phyloP scores from a whole-genome alignment of 2,888 invertebrate genomes.

The Leptinotarsa tumamoca region DNA sequence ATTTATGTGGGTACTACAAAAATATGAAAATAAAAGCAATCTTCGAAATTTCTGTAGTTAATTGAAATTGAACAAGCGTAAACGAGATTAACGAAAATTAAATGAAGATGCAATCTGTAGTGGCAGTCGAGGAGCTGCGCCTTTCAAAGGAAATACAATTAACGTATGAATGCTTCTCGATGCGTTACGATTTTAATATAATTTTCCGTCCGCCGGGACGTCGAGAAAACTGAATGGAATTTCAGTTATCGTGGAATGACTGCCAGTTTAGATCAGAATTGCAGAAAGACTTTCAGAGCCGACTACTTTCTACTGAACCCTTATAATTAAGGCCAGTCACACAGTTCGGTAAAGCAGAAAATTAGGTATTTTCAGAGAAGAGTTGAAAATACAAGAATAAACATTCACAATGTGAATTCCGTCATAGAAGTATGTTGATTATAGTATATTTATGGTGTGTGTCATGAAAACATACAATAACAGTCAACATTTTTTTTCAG shows the following conservation, averaged over 20 bases:
- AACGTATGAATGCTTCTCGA: slow-evolving; percentile 10
- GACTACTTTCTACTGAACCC: not conserved
- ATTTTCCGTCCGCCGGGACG: slow-evolving; percentile 11
- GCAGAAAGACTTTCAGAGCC: not conserved
- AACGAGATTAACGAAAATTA: not conserved
- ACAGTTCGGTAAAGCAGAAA: too few species aligned
- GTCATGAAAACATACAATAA: too few species aligned
- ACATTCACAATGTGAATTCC: too few species aligned
- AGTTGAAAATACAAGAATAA: too few species aligned
- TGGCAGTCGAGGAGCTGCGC: slow-evolving; percentile 7
- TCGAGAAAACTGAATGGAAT: slow-evolving; percentile 3
- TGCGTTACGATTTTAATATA: slow-evolving; percentile 13
- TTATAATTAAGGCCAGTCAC: not conserved
- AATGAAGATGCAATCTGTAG: slow-evolving; percentile 10
- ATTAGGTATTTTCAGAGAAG: too few species aligned
- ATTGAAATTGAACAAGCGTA: not conserved
- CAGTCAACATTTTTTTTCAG: too few species aligned
- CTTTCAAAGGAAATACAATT: slow-evolving; percentile 18
- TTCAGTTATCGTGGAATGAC: not conserved
- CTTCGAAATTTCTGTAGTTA: not conserved
- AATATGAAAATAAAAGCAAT: too few species aligned
- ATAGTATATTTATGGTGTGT: too few species aligned
- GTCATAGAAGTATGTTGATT: too few species aligned
- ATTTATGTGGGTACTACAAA: too few species aligned
- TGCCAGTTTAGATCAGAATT: not conserved